Base-by-base conservation (phyloP, 2,113 vertebrate species). In the Pachyramphus minor region DNA sequence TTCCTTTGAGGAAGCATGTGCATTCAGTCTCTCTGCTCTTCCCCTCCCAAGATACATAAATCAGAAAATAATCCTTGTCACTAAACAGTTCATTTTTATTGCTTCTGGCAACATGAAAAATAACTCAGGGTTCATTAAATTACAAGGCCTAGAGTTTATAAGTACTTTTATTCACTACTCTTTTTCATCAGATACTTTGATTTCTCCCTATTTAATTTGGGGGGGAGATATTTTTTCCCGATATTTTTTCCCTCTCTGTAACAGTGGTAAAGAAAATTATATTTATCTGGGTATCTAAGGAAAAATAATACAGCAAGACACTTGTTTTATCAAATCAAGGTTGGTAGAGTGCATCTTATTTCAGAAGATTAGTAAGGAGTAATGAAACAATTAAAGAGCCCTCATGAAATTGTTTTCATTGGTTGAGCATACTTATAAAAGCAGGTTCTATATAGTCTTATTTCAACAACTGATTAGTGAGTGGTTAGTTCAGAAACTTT, bases 161-260 rank as follows among this genome's bases (percentile, higher is more conserved):
- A 16, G 8, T 19, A 14, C 8, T 35, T 72, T 84, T 71, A 25
- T 10, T 89, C 24, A 21, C 11, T 50, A 3, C 10, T 90, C 23
- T 55, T 68, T 74, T 52, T 53, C 10, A 49, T 81, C 64, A 62
- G 1, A 6, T 35, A 35, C 8, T 80, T 95, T 52, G 21, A 66
- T 76, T 95, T 76, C 27, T 67, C 14, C 5, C 12, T n/a, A 13
- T 49, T 78, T 52, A n/a, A n/a, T n/a, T n/a, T n/a, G n/a, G n/a
- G n/a, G 5, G 9, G 4, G 12, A 2, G 1, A 6, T 50, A 33
- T 52, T 77, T 18, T 2, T 17, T 1, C 2, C 3, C 11, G 11
- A 14, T n/a, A 24, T 19, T 42, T 12, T 19, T 28, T 1, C 0
- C 10, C 8, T 0, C 4, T 20, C 23, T 33, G 2, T 56, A 53